phyloP scores from a whole-genome alignment of 2,888 invertebrate species.

The Epinotia nisella region DNA sequence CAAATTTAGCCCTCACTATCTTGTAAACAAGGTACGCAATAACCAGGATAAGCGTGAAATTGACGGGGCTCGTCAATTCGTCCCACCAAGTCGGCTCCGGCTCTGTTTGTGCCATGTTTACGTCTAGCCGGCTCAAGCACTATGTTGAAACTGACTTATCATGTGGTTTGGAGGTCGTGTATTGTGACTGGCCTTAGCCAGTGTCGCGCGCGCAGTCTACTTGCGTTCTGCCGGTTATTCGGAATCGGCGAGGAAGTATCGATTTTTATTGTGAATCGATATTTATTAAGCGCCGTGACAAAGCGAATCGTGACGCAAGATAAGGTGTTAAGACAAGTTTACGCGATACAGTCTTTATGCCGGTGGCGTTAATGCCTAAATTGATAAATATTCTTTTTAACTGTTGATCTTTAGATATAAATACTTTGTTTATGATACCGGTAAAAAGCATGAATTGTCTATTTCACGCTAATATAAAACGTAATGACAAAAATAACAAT shows the following conservation, averaged over 20 bases:
- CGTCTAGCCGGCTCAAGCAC: slow-evolving; percentile 35
- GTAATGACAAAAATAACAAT: too few species aligned
- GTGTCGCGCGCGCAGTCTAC: slow-evolving; percentile 34
- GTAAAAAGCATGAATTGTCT: too few species aligned
- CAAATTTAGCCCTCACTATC: slow-evolving; percentile 83
- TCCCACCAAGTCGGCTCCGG: slow-evolving; percentile 68
- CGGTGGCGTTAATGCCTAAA: not conserved
- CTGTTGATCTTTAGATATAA: not conserved
- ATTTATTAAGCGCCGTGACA: slow-evolving; percentile 19
- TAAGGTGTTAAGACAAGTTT: not conserved
- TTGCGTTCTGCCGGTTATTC: slow-evolving; percentile 32
- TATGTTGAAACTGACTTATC: slow-evolving; percentile 45
- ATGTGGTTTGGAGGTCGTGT: slow-evolving; percentile 45
- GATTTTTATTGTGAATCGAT: slow-evolving; percentile 36
- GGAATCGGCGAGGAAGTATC: slow-evolving; percentile 34
- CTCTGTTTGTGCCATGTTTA: slow-evolving; percentile 42
- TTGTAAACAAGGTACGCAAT: slow-evolving; percentile 86
- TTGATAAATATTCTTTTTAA: not conserved
- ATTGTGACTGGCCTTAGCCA: too few species aligned
- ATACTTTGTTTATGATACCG: too few species aligned
- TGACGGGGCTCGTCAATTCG: slow-evolving; percentile 76
- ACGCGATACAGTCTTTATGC: not conserved
- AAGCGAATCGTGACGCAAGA: slow-evolving; percentile 22
- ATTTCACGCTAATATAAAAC: too few species aligned
- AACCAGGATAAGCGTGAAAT: slow-evolving; percentile 69